phyloP scores from a whole-genome alignment of 2,888 invertebrate species.

The Ormyrus nitidulus region DNA sequence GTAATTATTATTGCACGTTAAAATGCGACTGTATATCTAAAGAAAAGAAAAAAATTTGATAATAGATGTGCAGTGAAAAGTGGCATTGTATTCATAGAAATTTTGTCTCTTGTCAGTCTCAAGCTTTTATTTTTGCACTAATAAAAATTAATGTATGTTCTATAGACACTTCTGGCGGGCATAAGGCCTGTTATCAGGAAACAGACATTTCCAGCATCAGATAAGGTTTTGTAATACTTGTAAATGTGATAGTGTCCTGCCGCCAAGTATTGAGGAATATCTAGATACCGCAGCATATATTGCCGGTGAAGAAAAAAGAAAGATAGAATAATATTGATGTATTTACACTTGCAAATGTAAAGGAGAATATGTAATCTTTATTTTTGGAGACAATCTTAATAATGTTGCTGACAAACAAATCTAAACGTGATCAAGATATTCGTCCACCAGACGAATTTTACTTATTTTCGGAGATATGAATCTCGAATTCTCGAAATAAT shows the following conservation, averaged over 20 bases:
- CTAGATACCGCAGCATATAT: conserved; percentile 3
- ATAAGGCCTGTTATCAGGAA: too few relatives aligned
- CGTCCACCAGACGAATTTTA: neutral
- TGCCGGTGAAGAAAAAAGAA: neutral
- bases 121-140: neutral
- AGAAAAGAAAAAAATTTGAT: conserved; percentile 27
- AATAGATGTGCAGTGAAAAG: conserved; percentile 19
- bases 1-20: conserved; percentile 47
- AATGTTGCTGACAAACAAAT: too few relatives aligned
- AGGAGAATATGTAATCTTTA: neutral
- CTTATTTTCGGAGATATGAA: conserved; percentile 5
- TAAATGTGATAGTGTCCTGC: neutral
- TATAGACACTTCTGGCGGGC: too few relatives aligned
- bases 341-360: neutral
- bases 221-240: conserved; percentile 2
- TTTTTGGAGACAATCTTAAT: conserved; percentile 7
- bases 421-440: too few relatives aligned
- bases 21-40: conserved; percentile 51
- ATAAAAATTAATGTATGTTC: too few relatives aligned
- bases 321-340: neutral
- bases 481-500: neutral
- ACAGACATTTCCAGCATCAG: neutral
- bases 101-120: neutral
- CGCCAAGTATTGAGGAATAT: conserved; percentile 12
- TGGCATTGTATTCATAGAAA: neutral